These are phyloP conservation scores for Tragopan temminckii DNA, from an alignment of 2,797 vertebrate species.

Conservation along the genomic window DNA sequence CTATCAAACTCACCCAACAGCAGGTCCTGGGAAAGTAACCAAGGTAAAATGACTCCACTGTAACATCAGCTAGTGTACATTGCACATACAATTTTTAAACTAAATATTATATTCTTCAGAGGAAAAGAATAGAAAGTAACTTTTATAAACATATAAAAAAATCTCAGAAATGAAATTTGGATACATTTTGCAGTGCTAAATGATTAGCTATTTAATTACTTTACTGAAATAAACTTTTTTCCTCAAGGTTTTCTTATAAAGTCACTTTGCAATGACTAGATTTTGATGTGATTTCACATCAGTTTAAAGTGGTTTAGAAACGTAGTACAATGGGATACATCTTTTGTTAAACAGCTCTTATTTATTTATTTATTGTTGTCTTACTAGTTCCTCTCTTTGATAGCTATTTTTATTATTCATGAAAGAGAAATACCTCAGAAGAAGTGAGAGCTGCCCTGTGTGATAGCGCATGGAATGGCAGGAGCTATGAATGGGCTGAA, in stretches of 20 bases:
- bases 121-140: background rate
- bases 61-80: background rate
- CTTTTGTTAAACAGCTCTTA: conserved; percentile 38
- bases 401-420: background rate
- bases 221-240: background rate
- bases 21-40: background rate
- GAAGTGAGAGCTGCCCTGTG: background rate
- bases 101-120: background rate
- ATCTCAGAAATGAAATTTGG: conserved; percentile 13
- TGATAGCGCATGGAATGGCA: background rate
- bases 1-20: background rate
- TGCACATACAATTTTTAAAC: conserved; percentile 1
- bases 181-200: background rate
- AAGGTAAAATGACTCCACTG: background rate
- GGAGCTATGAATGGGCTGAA: background rate
- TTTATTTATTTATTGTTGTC: background rate
- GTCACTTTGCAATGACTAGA: background rate
- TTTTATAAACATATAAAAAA: background rate
- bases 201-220: conserved; percentile 36
- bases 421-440: background rate
- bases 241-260: conserved; percentile 36
- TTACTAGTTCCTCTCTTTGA: background rate
- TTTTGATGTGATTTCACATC: background rate
- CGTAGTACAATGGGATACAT: background rate
- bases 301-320: conserved; percentile 48